Percentiles rank a stretch among this genome's conserved stretches.
Evolutionary conservation across 2,888 invertebrate genomes (phyloP).

Genomic region (Leptinotarsa tumamoca): DNA sequence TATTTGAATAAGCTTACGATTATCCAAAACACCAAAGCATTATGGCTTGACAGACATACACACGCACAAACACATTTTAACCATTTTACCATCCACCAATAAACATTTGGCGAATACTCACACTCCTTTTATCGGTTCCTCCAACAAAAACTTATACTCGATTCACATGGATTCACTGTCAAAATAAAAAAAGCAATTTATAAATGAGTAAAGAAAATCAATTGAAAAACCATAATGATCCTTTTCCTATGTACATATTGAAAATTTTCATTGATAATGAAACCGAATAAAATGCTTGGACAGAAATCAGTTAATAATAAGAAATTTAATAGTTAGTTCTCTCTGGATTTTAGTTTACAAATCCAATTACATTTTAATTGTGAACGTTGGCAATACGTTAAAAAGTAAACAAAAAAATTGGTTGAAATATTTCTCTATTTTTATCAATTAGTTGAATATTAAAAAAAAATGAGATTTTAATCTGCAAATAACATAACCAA

Average conservation of each 20-base stretch:
- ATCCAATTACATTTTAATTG: too few species aligned
- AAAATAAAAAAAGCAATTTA: slow-evolving; percentile 35
- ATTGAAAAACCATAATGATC: not conserved
- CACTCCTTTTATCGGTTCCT: slow-evolving; percentile 37
- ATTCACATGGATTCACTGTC: slow-evolving; percentile 39
- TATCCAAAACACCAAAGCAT: not conserved
- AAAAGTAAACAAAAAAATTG: too few species aligned
- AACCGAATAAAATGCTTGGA: too few species aligned
- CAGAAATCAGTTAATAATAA: too few species aligned
- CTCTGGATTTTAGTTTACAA: too few species aligned
- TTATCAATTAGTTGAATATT: too few species aligned
- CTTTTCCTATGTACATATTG: not conserved
- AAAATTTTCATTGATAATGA: not conserved
- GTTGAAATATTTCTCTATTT: too few species aligned
- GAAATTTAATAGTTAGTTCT: too few species aligned
- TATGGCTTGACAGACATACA: slow-evolving; percentile 1
- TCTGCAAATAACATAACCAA: too few species aligned
- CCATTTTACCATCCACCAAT: slow-evolving; percentile 27
- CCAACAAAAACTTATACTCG: slow-evolving; percentile 43
- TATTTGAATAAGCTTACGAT: not conserved
- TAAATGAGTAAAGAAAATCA: slow-evolving; percentile 1
- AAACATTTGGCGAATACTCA: slow-evolving; percentile 41
- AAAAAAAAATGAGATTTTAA: too few species aligned
- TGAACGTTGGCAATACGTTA: too few species aligned
- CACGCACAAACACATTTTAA: slow-evolving; percentile 21